phyloP scores from a whole-genome alignment of 2,888 invertebrate genomes.

The Horisme vitalbata region DNA sequence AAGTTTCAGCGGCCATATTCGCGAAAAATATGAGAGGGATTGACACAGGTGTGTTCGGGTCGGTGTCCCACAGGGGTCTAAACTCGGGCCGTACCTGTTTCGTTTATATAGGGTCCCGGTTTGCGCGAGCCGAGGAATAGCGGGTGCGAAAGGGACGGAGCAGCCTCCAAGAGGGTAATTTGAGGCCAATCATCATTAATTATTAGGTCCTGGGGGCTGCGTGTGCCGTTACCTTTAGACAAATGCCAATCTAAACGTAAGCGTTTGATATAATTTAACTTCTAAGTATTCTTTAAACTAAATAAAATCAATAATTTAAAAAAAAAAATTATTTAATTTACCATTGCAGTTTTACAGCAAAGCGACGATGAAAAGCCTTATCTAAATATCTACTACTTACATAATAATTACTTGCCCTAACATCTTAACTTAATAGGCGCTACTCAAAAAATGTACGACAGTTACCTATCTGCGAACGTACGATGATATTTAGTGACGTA shows the following conservation, averaged over 20 bases:
- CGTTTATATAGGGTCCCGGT: conserved; percentile 73
- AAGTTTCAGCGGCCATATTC: conserved; percentile 76
- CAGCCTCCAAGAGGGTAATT: conserved; percentile 74
- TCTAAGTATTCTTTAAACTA: too few relatives aligned
- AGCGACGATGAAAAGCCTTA: too few relatives aligned
- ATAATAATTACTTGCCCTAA: too few relatives aligned
- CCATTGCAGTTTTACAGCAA: too few relatives aligned
- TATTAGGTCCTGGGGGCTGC: conserved; percentile 71
- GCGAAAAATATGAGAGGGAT: conserved; percentile 14
- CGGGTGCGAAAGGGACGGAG: conserved; percentile 53
- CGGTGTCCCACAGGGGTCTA: conserved; percentile 71
- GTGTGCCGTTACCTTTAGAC: conserved; percentile 48
- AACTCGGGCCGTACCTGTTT: conserved; percentile 65
- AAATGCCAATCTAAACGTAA: neutral
- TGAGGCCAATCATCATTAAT: conserved; percentile 82
- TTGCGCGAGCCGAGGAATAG: conserved; percentile 54
- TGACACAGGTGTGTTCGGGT: conserved; percentile 57
- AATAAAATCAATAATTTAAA: too few relatives aligned
- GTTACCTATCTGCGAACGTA: too few relatives aligned
- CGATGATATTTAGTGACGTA: too few relatives aligned
- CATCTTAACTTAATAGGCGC: too few relatives aligned
- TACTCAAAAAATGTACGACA: too few relatives aligned
- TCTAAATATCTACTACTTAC: too few relatives aligned
- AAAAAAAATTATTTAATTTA: too few relatives aligned
- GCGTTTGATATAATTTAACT: neutral